A percentile compares a stretch with the other conserved stretches of the same genome.
Evolutionary conservation across 2,888 invertebrate genomes (phyloP).

Genomic region (Melinaea menophilus): DNA sequence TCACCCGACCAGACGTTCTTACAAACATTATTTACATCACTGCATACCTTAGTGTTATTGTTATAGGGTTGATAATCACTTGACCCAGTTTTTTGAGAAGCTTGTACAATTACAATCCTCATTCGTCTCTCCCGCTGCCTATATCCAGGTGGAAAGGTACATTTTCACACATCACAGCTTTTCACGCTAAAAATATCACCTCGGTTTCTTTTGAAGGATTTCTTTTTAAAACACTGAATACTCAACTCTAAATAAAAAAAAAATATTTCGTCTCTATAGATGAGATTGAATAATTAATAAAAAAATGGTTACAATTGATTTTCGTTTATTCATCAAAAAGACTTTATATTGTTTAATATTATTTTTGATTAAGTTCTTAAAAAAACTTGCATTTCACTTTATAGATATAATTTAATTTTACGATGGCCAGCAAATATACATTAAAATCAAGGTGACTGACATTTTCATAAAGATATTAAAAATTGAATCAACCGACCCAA

Average conservation of each 20-base stretch:
- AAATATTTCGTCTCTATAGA: slow-evolving; percentile 33
- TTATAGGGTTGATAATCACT: slow-evolving; percentile 41
- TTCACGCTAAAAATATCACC: slow-evolving; percentile 31
- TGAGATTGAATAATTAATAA: neutral
- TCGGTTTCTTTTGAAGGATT: slow-evolving; percentile 50
- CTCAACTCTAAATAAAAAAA: slow-evolving; percentile 42
- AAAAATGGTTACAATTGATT: no score
- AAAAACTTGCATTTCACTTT: no score
- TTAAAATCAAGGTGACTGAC: no score
- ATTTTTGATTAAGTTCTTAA: no score
- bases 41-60: slow-evolving; percentile 33
- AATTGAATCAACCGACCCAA: no score
- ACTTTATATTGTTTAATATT: no score
- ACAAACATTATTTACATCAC: slow-evolving; percentile 32
- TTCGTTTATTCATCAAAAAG: no score
- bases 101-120: slow-evolving; percentile 33
- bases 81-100: slow-evolving; percentile 10
- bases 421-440: no score
- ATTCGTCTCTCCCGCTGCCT: slow-evolving; percentile 19
- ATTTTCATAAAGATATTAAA: no score
- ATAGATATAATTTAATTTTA: no score
- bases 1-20: slow-evolving; percentile 55
- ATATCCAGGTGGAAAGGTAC: slow-evolving; percentile 23
- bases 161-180: slow-evolving; percentile 23
- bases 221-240: slow-evolving; percentile 44